Conservation (phyloP, 2,888 invertebrate genomes). For the Cheilosia vulpina region DNA sequence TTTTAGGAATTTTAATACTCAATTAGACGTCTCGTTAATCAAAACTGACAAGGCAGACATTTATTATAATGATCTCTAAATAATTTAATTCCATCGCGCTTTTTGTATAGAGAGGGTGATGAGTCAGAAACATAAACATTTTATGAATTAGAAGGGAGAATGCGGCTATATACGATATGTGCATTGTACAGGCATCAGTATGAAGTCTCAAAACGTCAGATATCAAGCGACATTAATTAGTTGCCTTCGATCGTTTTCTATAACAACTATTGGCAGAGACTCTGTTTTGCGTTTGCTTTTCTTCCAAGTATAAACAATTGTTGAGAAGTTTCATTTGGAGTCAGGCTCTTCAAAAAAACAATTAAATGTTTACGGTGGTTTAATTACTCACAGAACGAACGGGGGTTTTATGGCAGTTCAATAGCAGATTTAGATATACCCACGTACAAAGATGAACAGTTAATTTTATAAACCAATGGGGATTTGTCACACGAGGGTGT, state of each 20-base stretch:
- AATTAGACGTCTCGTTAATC: conserved; percentile 43
- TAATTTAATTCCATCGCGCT: conserved; percentile 17
- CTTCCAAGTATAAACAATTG: neutral
- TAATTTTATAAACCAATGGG: too few species aligned
- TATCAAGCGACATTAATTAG: too few species aligned
- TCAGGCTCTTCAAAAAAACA: conserved; percentile 13
- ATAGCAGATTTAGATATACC: neutral
- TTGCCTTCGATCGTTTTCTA: too few species aligned
- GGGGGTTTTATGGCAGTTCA: conserved; percentile 16
- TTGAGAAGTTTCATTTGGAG: neutral
- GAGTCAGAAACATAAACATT: too few species aligned
- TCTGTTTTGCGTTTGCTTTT: too few species aligned
- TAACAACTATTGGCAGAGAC: too few species aligned
- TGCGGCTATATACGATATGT: too few species aligned
- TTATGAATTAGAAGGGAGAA: too few species aligned
- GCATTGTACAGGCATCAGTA: too few species aligned
- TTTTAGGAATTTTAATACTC: conserved; percentile 57
- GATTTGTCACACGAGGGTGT: too few species aligned
- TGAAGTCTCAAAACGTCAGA: too few species aligned
- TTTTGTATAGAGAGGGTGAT: too few species aligned
- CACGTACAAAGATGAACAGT: neutral
- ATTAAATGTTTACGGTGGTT: conserved; percentile 7
- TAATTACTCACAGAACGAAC: neutral
- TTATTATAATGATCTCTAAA: conserved; percentile 24
- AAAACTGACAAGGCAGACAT: conserved; percentile 36